Base-by-base conservation (phyloP, 2,113 vertebrate genomes). In the Corydoras sp. region DNA sequence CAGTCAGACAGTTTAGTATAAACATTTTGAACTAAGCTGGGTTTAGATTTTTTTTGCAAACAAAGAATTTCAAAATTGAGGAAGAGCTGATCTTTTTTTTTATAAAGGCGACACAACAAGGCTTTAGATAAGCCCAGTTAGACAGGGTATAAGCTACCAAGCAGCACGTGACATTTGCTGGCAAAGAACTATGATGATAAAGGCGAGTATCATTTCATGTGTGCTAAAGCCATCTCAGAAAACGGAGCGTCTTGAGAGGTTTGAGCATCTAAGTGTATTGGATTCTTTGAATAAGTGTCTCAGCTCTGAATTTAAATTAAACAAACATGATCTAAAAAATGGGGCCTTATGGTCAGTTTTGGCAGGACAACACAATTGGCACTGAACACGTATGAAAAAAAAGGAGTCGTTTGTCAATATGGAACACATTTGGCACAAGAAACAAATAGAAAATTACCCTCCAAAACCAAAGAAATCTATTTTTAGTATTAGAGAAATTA, bases 321-420 rank as follows among this genome's bases (percentile, higher is more conserved):
- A 84, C 87, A 88, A 88, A 72, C 86, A 86, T 79, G 88, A 90
- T 63, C 88, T 83, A 58, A 88, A 85, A 32, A 88, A 87, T 49
- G 83, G 81, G 61, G 85, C 86, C 80, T 88, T 87, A 78, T 85
- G 84, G 84, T 86, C 86, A 77, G 83, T 85, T 83, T 86, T 81
- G 74, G 83, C 85, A 76, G 87, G 85, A 85, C 85, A 81, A 81
- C 80, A 81, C 76, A 84, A 79, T 81, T 89, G 83, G 85, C 86
- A 85, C 82, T 82, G 83, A 81, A 84, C 76, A 87, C 84, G 84
- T 88, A 87, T 89, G 84, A 86, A 89, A 85, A 72, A 83, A 72
- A 85, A 83, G 55, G 81, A 88, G 83, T 88, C 85, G 89, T 90
- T 81, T 81, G 86, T 85, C 83, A 81, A 77, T 35, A 3, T 76